Conservation (phyloP, 1,140 invertebrate genomes). For the Drosophila orena region DNA sequence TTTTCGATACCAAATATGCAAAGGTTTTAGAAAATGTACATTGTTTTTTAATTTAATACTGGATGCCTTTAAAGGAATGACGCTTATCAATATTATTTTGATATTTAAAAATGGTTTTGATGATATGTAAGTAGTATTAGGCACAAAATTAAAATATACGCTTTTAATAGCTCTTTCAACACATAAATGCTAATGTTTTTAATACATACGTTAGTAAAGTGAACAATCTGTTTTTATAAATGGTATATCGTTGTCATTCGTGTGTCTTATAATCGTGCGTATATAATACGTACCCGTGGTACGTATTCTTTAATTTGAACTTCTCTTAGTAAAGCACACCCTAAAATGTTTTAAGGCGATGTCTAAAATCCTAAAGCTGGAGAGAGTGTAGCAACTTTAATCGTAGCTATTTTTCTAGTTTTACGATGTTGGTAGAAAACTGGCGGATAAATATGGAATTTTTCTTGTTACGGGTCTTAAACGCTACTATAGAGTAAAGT, state of each 20-base stretch:
- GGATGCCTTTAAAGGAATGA: no score
- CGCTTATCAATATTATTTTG: background rate
- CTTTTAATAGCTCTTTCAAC: constrained; percentile 9
- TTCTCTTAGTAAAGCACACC: no score
- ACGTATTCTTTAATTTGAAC: constrained; percentile 11
- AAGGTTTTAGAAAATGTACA: background rate
- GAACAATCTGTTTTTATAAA: background rate
- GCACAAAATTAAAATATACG: background rate
- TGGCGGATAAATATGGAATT: constrained; percentile 37
- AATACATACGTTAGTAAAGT: constrained; percentile 9
- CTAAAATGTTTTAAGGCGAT: background rate
- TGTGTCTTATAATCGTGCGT: no score
- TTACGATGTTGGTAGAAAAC: no score
- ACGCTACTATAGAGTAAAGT: constrained; percentile 18
- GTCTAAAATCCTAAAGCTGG: constrained; percentile 17
- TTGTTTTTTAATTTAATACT: no score
- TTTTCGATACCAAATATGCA: background rate
- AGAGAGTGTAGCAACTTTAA: constrained; percentile 32
- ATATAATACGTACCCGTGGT: no score
- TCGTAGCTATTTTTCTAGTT: constrained; percentile 38
- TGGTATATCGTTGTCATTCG: no score
- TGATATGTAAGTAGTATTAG: background rate
- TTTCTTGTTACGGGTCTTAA: constrained; percentile 26
- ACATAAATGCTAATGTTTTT: background rate
- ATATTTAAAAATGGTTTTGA: background rate